Evolutionary conservation across 2,888 invertebrate genomes (phyloP).

Genomic region (Neoscelio sp.): DNA sequence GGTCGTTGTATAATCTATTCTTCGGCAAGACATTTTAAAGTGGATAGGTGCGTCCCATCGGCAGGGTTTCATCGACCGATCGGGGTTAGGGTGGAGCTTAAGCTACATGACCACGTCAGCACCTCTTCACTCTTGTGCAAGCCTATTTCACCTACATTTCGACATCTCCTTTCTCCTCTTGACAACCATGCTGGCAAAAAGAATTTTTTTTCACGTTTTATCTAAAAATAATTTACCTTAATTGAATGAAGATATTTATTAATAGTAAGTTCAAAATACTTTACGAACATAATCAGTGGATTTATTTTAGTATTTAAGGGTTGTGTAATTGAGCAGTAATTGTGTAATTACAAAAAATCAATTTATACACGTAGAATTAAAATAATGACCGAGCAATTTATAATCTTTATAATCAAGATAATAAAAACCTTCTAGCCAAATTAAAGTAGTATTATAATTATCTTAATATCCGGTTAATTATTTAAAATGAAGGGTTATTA

Average conservation of each 20-base stretch:
- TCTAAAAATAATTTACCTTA: slow-evolving; percentile 48
- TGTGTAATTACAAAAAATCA: no score
- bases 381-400: no score
- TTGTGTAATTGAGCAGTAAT: no score
- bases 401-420: no score
- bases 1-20: slow-evolving; percentile 70
- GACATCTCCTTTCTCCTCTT: slow-evolving; percentile 66
- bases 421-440: no score
- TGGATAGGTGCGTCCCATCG: slow-evolving; percentile 75
- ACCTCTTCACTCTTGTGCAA: slow-evolving; percentile 76
- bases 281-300: no score
- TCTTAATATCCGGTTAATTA: no score
- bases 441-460: no score
- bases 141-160: slow-evolving; percentile 77
- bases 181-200: slow-evolving; percentile 54
- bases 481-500: no score
- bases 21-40: slow-evolving; percentile 72
- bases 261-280: slow-evolving; percentile 1
- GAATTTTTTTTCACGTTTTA: slow-evolving; percentile 58
- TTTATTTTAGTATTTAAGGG: no score
- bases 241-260: slow-evolving; percentile 10
- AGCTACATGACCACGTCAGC: slow-evolving; percentile 80
- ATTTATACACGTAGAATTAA: no score
- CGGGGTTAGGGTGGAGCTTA: slow-evolving; percentile 78
- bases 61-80: slow-evolving; percentile 81